Evolutionary conservation across 2,888 invertebrate species (phyloP).

Genomic region (Agrotis ipsilon): DNA sequence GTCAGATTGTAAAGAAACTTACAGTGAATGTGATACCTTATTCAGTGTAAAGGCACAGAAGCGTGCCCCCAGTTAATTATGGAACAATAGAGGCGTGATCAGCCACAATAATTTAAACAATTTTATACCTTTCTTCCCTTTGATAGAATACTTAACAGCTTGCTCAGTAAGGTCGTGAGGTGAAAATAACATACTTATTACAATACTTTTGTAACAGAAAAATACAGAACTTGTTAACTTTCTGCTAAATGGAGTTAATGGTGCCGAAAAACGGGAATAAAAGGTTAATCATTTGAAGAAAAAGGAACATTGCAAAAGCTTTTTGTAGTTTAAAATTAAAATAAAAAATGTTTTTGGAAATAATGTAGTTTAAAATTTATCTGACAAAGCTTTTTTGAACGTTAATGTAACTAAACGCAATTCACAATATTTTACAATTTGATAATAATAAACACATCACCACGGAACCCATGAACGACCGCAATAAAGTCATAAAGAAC

Average conservation of each 20-base stretch:
- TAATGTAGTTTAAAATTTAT: neutral
- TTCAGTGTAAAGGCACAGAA: constrained; percentile 37
- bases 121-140: constrained; percentile 64
- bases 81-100: constrained; percentile 64
- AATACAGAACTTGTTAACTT: constrained; percentile 59
- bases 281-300: constrained; percentile 33
- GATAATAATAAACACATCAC: constrained; percentile 50
- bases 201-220: constrained; percentile 41
- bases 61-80: constrained; percentile 59
- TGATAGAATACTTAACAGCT: constrained; percentile 75
- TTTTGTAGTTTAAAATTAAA: constrained; percentile 3
- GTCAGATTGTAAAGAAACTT: neutral
- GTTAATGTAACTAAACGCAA: constrained; percentile 12
- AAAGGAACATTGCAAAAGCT: neutral
- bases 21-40: constrained; percentile 44
- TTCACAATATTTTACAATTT: constrained; percentile 14
- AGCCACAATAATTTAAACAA: constrained; percentile 39
- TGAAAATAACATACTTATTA: constrained; percentile 54
- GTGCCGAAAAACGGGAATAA: constrained; percentile 14
- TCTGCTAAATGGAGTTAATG: constrained; percentile 48
- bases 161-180: constrained; percentile 70
- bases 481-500: constrained; percentile 56
- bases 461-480: constrained; percentile 28
- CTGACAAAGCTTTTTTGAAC: neutral
- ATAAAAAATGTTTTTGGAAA: neutral